Evolutionary conservation across 2,797 vertebrate genomes (phyloP), one percentile per base, ranked within the genome.

Genomic region (Semotilus atromaculatus): DNA sequence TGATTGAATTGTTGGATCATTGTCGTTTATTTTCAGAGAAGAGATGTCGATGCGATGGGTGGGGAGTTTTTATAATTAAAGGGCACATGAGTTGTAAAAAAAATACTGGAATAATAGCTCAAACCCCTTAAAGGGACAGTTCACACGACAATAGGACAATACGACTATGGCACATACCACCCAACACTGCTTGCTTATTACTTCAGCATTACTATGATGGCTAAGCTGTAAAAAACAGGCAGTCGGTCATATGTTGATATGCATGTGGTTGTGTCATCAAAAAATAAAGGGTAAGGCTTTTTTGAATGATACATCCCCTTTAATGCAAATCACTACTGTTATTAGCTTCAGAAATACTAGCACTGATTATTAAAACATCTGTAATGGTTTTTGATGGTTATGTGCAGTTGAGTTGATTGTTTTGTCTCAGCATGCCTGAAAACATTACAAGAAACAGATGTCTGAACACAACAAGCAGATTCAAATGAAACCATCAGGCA

Each of bases 401-500:
- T 78, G 38, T 64, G 58, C 76, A 62, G 58, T 79, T 10, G 40
- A 48, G 43, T 75, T 83, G 81, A 75, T 38, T 40, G 45, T 75
- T 66, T 75, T 64, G 26, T 75, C 43, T 62, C 36, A 0, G 38
- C 53, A 82, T 62, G 53, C 16, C 70, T 1, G 58, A 66, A 75
- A 66, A 40, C 72, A 51, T 51, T 48, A 45, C 9, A 26, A 0
- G 18, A 75, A 75, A 55, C 40, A 29, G 71, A 48, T 78, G 66
- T 58, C 58, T 51, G 9, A 74, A 36, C n/a, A n/a, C 45, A 76
- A 43, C 36, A 43, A 16, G 18, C 40, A 36, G 62, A 13, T 70
- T 68, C 62, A 60, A 11, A 68, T 86, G 26, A 81, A 77, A 36
- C 40, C 31, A 48, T 45, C 55, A 70, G 86, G 81, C 75, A 79